A percentile compares a stretch with the other conserved stretches of the same genome.
phyloP scores from a whole-genome alignment of 2,888 invertebrate species.

The Acronicta leporina region DNA sequence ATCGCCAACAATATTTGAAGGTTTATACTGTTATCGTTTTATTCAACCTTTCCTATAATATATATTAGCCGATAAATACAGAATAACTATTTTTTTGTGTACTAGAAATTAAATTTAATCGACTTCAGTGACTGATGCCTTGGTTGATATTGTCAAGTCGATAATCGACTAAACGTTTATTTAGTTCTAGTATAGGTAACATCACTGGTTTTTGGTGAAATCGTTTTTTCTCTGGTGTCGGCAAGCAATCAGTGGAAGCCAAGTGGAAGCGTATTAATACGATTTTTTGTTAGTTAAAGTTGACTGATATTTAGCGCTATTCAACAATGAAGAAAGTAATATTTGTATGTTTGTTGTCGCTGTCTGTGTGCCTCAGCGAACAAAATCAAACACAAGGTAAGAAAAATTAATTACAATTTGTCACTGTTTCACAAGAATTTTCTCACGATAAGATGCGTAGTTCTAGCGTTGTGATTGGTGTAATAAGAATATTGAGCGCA shows the following conservation, averaged over 20 bases:
- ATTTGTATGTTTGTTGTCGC: constrained; percentile 77
- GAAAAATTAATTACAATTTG: constrained; percentile 47
- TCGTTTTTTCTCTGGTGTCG: constrained; percentile 56
- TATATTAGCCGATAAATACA: no score
- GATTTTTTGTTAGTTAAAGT: constrained; percentile 47
- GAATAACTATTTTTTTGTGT: no score
- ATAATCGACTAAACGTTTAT: constrained; percentile 46
- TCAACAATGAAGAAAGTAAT: constrained; percentile 76
- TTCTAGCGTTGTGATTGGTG: constrained; percentile 31
- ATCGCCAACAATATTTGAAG: no score
- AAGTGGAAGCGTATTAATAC: constrained; percentile 55
- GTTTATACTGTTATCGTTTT: no score
- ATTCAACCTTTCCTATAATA: no score
- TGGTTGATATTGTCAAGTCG: neutral
- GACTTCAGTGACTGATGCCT: neutral
- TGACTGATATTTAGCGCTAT: constrained; percentile 50
- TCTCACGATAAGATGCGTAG: constrained; percentile 68
- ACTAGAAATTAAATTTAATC: no score
- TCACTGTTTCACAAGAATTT: constrained; percentile 66
- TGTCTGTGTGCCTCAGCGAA: constrained; percentile 72
- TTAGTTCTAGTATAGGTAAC: constrained; percentile 16
- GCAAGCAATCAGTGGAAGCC: no score
- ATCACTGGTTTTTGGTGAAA: constrained; percentile 44
- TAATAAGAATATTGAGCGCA: constrained; percentile 8
- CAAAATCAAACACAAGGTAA: constrained; percentile 66